Evolutionary conservation across 2,888 invertebrate genomes (phyloP), one percentile per base, ranked within the genome.

Genomic region (Adelphocoris suturalis): DNA sequence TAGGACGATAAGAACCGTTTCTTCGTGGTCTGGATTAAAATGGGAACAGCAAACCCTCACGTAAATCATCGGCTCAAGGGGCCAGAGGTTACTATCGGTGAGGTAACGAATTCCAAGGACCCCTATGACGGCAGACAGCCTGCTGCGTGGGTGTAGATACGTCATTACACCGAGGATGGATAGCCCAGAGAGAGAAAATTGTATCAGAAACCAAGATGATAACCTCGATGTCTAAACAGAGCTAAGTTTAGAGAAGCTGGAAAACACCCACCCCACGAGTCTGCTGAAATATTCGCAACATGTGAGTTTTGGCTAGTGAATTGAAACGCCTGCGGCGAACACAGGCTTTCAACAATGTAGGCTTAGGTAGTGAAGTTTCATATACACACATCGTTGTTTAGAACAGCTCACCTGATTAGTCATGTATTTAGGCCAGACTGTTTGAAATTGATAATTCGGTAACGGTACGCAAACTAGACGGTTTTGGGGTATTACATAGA

Each of bases 61-160:
- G 19, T 61, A 61, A n/a, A 61, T 61, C 61, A 61, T 61, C 4
- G 19, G 19, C n/a, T n/a, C 19, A 61, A 23, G 61, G 7, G 61
- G 61, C 7, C n/a, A 61, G 61, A 19, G n/a, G n/a, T 61, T 23
- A 48, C 7, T 48, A 61, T 61, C 61, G 9, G n/a, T 61, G 19
- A 61, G 61, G 61, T 61, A 61, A 61, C 61, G 19, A 61, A 23
- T 61, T 61, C 61, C 61, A 61, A 61, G 61, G n/a, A 61, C 61
- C 61, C 19, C 61, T 11, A 13, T 48, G n/a, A n/a, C n/a, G n/a
- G n/a, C n/a, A n/a, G n/a, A n/a, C n/a, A n/a, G n/a, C n/a, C 61
- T 57, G 19, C n/a, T n/a, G n/a, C n/a, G n/a, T n/a, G n/a, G n/a
- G n/a, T 23, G 61, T 61, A 3, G 19, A 61, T 19, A 61, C 61